phyloP scores from a whole-genome alignment of 2,797 vertebrate species.

The Furcifer pardalis region DNA sequence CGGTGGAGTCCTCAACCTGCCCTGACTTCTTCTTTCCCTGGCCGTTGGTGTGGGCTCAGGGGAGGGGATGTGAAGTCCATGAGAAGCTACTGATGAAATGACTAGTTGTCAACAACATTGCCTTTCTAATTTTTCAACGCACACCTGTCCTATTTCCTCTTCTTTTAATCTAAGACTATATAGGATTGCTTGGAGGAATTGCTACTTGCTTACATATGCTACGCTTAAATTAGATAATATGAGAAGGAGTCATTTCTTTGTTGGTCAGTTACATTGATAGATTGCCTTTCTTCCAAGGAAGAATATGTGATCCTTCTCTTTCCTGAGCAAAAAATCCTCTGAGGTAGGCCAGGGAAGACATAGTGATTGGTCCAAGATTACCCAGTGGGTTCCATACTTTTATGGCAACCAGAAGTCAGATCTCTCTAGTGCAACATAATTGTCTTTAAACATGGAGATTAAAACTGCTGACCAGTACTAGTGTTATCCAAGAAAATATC shows the following conservation, averaged over 20 bases:
- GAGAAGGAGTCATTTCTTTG: not conserved
- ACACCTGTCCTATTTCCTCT: not conserved
- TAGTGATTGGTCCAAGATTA: not conserved
- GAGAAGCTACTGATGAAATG: not conserved
- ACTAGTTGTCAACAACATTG: not conserved
- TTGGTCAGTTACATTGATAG: not conserved
- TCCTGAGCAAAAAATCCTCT: not conserved
- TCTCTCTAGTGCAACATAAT: not conserved
- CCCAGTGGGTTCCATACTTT: not conserved
- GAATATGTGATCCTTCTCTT: not conserved
- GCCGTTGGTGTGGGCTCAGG: too few species aligned
- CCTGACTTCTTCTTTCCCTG: too few species aligned
- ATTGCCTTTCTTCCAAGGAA: not conserved
- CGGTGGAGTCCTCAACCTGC: too few species aligned
- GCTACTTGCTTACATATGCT: not conserved
- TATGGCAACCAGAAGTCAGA: not conserved
- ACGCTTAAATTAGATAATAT: not conserved
- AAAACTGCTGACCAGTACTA: not conserved
- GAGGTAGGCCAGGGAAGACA: not conserved
- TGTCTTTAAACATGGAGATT: not conserved
- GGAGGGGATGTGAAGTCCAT: too few species aligned
- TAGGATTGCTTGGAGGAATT: not conserved
- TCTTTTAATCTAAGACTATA: not conserved
- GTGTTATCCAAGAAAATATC: not conserved
- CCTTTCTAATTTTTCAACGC: not conserved